Percentiles rank a stretch among this genome's conserved stretches.
These are phyloP conservation scores for Ptyas mucosa DNA, from an alignment of 2,113 vertebrate genomes.

Conservation along the genomic window DNA sequence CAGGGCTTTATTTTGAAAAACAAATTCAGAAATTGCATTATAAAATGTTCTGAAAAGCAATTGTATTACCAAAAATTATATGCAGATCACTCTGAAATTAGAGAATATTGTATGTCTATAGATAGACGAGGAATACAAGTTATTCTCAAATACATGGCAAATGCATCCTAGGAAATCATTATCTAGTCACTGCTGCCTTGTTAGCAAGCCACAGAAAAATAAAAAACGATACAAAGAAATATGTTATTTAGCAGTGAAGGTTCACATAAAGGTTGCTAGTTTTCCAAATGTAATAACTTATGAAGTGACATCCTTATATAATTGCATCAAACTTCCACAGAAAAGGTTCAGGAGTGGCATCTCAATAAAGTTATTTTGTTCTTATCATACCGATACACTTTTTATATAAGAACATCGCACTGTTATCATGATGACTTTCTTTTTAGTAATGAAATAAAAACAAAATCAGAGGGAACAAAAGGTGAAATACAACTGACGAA, in stretches of 20 bases:
- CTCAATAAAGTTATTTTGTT: background rate
- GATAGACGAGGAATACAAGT: background rate
- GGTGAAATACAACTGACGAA: background rate
- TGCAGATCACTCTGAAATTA: background rate
- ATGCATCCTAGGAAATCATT: background rate
- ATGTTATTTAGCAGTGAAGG: background rate
- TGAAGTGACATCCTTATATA: background rate
- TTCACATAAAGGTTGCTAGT: background rate
- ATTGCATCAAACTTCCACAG: background rate
- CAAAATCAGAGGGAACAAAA: background rate
- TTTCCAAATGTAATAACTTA: background rate
- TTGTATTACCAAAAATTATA: background rate
- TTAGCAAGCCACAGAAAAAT: slow-evolving; percentile 12
- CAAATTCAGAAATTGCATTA: background rate
- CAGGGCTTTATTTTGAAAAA: background rate
- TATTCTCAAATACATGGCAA: background rate
- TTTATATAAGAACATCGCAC: background rate
- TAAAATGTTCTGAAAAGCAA: background rate
- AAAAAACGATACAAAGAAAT: background rate
- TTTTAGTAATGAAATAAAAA: background rate
- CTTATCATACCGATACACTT: background rate
- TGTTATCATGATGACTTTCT: background rate
- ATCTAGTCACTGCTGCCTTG: background rate
- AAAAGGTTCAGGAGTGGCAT: background rate
- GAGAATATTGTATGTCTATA: background rate